These are phyloP conservation scores for Chiloscyllium punctatum DNA, from an alignment of 2,797 vertebrate genomes.

Conservation along the genomic window DNA sequence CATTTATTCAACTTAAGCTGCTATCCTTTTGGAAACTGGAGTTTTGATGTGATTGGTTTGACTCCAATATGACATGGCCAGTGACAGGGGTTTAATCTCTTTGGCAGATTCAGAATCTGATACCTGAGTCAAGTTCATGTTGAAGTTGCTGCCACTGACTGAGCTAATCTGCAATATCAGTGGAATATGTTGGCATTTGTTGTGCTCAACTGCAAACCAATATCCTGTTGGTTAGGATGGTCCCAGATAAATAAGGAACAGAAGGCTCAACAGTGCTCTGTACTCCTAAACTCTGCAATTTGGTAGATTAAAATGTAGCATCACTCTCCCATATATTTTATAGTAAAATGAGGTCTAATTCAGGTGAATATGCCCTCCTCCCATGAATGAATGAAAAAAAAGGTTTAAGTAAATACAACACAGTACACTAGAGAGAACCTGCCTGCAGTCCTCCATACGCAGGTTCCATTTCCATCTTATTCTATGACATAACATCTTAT, in stretches of 20 bases:
- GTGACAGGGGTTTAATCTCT: background rate
- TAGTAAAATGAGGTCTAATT: too few species aligned
- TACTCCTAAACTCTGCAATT: background rate
- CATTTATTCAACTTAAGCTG: background rate
- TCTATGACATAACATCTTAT: too few species aligned
- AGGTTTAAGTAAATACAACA: too few species aligned
- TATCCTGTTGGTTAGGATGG: background rate
- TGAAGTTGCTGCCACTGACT: background rate
- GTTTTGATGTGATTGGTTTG: background rate
- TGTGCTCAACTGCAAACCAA: background rate
- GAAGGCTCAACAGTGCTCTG: background rate
- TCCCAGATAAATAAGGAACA: background rate
- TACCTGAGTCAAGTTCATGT: background rate
- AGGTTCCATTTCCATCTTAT: too few species aligned
- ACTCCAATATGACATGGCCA: background rate
- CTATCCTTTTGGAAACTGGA: background rate
- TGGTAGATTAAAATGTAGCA: background rate
- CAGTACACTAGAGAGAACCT: too few species aligned
- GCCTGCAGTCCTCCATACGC: too few species aligned
- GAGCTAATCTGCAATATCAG: background rate
- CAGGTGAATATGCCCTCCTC: too few species aligned
- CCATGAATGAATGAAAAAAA: too few species aligned
- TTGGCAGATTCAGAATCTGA: background rate
- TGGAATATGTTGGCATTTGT: background rate
- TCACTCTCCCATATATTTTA: background rate